Evolutionary conservation across 2,888 invertebrate genomes (phyloP), one percentile per base, ranked within the genome.

Genomic region (Bombylius discolor): DNA sequence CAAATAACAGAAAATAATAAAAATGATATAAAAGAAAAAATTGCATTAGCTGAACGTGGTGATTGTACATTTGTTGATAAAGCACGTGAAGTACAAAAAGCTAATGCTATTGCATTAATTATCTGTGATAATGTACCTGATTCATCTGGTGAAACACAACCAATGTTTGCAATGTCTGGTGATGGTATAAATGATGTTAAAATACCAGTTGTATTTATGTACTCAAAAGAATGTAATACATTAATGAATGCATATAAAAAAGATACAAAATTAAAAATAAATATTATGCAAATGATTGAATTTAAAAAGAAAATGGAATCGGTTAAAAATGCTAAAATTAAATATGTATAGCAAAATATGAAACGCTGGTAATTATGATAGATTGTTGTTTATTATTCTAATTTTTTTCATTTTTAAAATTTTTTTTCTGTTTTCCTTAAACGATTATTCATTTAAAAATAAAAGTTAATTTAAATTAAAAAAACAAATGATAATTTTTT

Each of bases 41-140:
- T 98, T 63, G 90, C 82, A 1, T 76, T 98, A n/a, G 84, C 93
- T 57, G 84, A 87, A 68, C 81, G 98, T 33, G 96, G 97, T 2
- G 87, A 87, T 64, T 99, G 98, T 72, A 95, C 95, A 77, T 99
- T 96, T 71, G 85, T 96, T 4, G 92, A 95, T 64, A 98, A 98
- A 78, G 94, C 90, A 4, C 80, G 93, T 53, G 77, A 82, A 64
- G 80, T 92, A 44, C 88, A 95, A 76, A 77, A 79, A 55, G 85
- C 87, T 5, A 94, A 94, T 14, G 95, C 89, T 0, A 75, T 83
- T 44, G 89, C 87, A 31, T 89, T 89, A 23, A 87, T 98, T 64
- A 86, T 98, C 46, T 75, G 89, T 60, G 92, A 93, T 74, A 92
- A 93, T 72, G 80, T 84, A 12, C 78, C 81, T 5, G 87, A 82